Conservation (phyloP, 2,888 invertebrate species). For the Agriopis marginaria region DNA sequence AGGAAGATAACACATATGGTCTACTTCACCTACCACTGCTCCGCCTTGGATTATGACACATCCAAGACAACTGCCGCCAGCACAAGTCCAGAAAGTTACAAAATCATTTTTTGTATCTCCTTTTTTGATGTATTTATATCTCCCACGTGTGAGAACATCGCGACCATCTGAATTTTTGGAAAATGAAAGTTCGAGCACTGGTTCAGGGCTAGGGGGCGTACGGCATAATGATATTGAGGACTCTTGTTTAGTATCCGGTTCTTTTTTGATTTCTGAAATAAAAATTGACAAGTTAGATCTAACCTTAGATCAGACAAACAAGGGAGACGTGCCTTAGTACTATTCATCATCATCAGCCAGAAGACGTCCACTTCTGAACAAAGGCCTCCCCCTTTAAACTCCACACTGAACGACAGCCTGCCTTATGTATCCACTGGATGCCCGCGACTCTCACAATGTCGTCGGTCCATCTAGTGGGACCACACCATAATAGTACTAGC, state of each 20-base stretch:
- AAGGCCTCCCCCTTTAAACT: too few relatives aligned
- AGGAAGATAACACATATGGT: neutral
- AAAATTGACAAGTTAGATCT: neutral
- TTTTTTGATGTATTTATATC: neutral
- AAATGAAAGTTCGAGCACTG: neutral
- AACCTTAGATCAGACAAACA: too few relatives aligned
- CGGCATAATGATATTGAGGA: neutral
- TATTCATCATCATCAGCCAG: too few relatives aligned
- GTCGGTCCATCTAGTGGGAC: too few relatives aligned
- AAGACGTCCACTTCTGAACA: too few relatives aligned
- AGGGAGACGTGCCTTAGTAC: too few relatives aligned
- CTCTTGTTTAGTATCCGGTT: neutral
- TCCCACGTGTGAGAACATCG: neutral
- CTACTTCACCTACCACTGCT: neutral
- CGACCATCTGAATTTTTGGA: neutral
- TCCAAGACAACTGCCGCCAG: neutral
- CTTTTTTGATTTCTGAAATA: neutral
- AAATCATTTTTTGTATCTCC: neutral
- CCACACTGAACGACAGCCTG: too few relatives aligned
- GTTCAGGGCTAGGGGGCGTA: neutral
- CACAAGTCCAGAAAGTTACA: conserved; percentile 4
- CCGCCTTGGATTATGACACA: neutral
- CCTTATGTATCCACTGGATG: too few relatives aligned
- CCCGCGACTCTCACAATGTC: too few relatives aligned
- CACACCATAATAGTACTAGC: too few relatives aligned